phyloP scores from a whole-genome alignment of 2,888 invertebrate species.

The Mycalesis mineus region DNA sequence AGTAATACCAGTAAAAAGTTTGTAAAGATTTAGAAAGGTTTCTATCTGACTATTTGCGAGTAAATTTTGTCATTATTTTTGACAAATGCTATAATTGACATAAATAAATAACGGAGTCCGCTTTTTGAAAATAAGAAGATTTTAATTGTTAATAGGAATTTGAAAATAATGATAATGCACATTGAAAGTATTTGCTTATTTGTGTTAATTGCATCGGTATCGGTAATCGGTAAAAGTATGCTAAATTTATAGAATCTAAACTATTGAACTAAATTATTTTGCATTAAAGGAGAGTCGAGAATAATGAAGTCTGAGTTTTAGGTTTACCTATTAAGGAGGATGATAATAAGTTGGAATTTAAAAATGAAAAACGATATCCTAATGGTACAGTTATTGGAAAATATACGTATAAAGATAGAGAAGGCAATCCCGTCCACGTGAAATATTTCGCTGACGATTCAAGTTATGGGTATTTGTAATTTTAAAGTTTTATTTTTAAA shows the following conservation, averaged over 20 bases:
- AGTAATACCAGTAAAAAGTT: too few species aligned
- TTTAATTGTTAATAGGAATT: background rate
- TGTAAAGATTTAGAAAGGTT: too few species aligned
- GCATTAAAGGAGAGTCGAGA: too few species aligned
- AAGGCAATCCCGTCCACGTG: slow-evolving; percentile 81
- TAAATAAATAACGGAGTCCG: background rate
- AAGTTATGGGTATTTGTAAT: slow-evolving; percentile 83
- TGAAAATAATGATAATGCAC: background rate
- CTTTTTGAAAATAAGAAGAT: background rate
- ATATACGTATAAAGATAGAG: slow-evolving; percentile 82
- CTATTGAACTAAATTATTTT: too few species aligned
- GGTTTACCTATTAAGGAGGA: slow-evolving; percentile 42
- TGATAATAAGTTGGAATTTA: slow-evolving; percentile 33
- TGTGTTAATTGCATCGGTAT: background rate
- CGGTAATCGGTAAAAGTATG: too few species aligned
- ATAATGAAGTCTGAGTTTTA: slow-evolving; percentile 31
- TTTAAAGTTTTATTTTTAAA: too few species aligned
- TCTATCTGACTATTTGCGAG: too few species aligned
- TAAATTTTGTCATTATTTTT: too few species aligned
- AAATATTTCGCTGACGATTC: slow-evolving; percentile 81
- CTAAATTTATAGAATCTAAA: too few species aligned
- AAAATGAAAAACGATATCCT: slow-evolving; percentile 80
- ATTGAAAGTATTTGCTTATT: background rate
- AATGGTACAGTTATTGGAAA: slow-evolving; percentile 86
- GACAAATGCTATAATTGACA: background rate